Conservation (phyloP, 1,140 invertebrate genomes). For the Nixonia krombeini region DNA sequence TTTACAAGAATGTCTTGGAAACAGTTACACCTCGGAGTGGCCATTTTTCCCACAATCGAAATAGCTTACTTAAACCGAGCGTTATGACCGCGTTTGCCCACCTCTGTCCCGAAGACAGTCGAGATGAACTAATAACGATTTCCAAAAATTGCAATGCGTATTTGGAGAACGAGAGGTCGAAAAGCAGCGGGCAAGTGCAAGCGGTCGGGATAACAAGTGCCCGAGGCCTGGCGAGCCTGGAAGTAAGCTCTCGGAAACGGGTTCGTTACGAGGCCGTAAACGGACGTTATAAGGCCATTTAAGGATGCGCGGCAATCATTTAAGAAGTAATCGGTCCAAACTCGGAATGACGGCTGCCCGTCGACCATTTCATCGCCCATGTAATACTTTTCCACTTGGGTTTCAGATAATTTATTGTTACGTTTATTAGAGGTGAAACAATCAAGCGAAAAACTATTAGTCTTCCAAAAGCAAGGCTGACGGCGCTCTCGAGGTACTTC, state of each 20-base stretch:
- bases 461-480: slow-evolving; percentile 7
- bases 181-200: slow-evolving; percentile 8
- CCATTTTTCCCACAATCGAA: too few species aligned
- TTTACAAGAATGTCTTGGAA: not conserved
- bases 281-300: slow-evolving; percentile 56
- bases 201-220: slow-evolving; percentile 14
- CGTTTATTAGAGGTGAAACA: slow-evolving; percentile 36
- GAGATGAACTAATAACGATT: too few species aligned
- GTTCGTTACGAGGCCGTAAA: slow-evolving; percentile 68
- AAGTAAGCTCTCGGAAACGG: slow-evolving; percentile 60
- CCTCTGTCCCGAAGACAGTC: too few species aligned
- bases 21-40: too few species aligned
- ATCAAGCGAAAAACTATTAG: slow-evolving; percentile 39
- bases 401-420: slow-evolving; percentile 40
- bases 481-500: slow-evolving; percentile 1
- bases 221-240: slow-evolving; percentile 33
- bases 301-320: slow-evolving; percentile 65
- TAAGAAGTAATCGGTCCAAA: slow-evolving; percentile 67
- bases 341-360: slow-evolving; percentile 45
- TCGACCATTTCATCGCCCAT: slow-evolving; percentile 38
- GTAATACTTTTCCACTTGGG: slow-evolving; percentile 35
- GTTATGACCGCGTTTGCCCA: too few species aligned
- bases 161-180: slow-evolving; percentile 20
- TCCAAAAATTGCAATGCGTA: not conserved
- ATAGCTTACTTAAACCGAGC: too few species aligned